phyloP scores from a whole-genome alignment of 2,113 vertebrate genomes.

The Corydoras sp. region DNA sequence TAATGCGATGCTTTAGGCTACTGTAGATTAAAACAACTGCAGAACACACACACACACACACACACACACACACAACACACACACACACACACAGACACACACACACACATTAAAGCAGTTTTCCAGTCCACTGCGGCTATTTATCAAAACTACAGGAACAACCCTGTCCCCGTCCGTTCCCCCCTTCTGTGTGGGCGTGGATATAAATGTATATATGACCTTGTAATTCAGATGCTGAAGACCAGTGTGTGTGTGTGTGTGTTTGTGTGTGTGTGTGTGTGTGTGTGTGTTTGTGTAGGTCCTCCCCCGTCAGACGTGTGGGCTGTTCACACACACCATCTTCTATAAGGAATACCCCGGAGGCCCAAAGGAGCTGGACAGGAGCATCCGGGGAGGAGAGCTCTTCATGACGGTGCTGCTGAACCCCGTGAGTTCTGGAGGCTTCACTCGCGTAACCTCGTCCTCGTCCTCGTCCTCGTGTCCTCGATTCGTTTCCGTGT shows the following conservation, averaged over 20 bases:
- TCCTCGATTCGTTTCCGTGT: no score
- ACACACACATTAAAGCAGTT: conserved; percentile 1
- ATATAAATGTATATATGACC: background rate
- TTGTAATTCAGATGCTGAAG: background rate
- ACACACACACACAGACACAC: conserved; percentile 1
- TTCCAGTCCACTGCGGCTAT: conserved; percentile 5
- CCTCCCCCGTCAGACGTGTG: conserved; percentile 93
- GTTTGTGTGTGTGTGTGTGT: no score
- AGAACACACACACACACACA: conserved; percentile 8
- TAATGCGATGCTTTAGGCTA: no score
- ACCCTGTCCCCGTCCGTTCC: no score
- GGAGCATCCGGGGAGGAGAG: conserved; percentile 91
- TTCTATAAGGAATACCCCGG: conserved; percentile 97
- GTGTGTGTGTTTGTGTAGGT: conserved; percentile 67
- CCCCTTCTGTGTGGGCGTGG: background rate
- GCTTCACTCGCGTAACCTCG: no score
- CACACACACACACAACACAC: background rate
- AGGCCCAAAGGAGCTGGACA: conserved; percentile 90
- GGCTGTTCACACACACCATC: conserved; percentile 96
- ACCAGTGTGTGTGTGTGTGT: no score
- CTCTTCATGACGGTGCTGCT: conserved; percentile 92
- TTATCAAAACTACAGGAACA: no score
- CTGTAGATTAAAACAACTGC: no score
- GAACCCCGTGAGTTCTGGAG: conserved; percentile 81
- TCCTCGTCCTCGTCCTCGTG: no score